Percentiles rank a stretch among this genome's conserved stretches.
Conservation (phyloP, 2,797 vertebrate species). For the Helicolenus hilgendorfi region DNA sequence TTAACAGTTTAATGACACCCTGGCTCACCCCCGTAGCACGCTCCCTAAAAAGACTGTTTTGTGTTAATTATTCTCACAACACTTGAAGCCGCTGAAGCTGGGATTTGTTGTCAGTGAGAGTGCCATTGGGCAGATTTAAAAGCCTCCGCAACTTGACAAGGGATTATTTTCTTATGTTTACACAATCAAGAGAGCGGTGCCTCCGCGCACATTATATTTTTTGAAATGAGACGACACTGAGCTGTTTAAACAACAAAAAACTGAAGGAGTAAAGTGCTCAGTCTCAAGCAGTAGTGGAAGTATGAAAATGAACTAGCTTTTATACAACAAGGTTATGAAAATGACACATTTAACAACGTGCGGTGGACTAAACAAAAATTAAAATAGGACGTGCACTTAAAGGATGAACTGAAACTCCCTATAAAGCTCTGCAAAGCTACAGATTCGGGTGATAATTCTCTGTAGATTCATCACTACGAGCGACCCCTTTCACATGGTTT, state of each 20-base stretch:
- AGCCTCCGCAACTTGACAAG: constrained; percentile 19
- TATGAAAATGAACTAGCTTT: neutral
- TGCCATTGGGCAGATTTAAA: constrained; percentile 64
- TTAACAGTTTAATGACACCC: constrained; percentile 68
- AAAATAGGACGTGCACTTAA: neutral
- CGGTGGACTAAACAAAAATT: neutral
- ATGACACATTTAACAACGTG: neutral
- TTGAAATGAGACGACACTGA: constrained; percentile 46
- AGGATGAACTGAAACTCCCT: neutral
- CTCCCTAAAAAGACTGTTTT: constrained; percentile 31
- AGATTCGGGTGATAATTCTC: neutral
- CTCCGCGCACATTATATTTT: constrained; percentile 9
- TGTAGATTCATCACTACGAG: neutral
- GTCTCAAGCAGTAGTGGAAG: neutral
- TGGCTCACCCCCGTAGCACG: neutral
- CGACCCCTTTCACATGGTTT: neutral
- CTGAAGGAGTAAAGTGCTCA: neutral
- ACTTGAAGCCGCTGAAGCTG: constrained; percentile 35
- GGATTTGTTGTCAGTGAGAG: constrained; percentile 56
- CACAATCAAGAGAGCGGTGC: constrained; percentile 16
- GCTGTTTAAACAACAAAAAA: constrained; percentile 6
- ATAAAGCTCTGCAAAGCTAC: neutral
- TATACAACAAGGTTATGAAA: neutral
- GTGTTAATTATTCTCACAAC: constrained; percentile 59
- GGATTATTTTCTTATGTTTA: constrained; percentile 66